A percentile compares a stretch with the other conserved stretches of the same genome.
phyloP scores from a whole-genome alignment of 1,140 invertebrate species.

The Akabosia matsudoensis region DNA sequence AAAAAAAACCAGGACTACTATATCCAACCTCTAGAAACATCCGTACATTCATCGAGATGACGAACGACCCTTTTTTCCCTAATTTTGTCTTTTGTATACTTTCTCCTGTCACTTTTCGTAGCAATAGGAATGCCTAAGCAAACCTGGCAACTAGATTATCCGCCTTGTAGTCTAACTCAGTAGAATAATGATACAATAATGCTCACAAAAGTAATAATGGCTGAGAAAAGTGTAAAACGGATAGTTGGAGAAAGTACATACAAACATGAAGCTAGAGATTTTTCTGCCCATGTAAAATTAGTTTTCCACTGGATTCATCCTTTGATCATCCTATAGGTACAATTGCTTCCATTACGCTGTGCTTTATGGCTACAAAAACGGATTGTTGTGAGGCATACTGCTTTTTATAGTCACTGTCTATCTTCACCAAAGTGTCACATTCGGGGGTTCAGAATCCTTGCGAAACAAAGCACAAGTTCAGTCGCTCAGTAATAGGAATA shows the following conservation, averaged over 20 bases:
- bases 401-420: background rate
- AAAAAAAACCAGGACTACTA: background rate
- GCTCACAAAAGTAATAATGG: background rate
- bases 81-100: background rate
- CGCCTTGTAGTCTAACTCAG: background rate
- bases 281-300: background rate
- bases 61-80: constrained; percentile 6
- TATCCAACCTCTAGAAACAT: background rate
- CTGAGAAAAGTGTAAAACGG: background rate
- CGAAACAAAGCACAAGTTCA: too few relatives aligned
- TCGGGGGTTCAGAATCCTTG: too few relatives aligned
- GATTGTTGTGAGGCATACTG: too few relatives aligned
- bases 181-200: background rate
- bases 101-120: background rate
- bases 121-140: background rate
- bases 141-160: background rate
- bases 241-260: background rate
- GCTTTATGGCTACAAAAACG: background rate
- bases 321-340: background rate
- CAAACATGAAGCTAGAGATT: background rate
- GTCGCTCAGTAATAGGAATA: too few relatives aligned
- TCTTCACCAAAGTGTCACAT: background rate
- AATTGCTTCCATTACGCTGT: background rate
- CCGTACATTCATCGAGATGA: background rate
- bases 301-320: background rate